Evolutionary conservation across 2,797 vertebrate species (phyloP).

Genomic region (Lutjanus campechanus): DNA sequence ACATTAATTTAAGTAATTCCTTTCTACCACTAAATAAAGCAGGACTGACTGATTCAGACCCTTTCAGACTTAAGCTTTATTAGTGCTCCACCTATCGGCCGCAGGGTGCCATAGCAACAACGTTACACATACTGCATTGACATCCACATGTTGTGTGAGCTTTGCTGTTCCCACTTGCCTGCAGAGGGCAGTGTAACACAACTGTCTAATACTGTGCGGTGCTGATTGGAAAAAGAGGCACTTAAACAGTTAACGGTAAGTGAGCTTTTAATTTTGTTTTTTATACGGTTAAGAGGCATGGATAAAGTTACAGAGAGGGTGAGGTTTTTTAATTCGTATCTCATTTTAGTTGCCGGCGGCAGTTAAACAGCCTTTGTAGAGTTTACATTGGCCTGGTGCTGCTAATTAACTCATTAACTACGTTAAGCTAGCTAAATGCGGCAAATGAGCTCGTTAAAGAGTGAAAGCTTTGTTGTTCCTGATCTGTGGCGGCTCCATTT

Average conservation of each 20-base stretch:
- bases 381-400: slow-evolving; percentile 22
- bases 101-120: fast-evolving
- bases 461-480: slow-evolving; percentile 14
- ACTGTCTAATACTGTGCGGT: fast-evolving
- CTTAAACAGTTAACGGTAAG: neutral
- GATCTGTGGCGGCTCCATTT: slow-evolving; percentile 17
- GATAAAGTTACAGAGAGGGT: neutral
- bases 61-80: too few relatives aligned
- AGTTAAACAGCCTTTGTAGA: slow-evolving; percentile 7
- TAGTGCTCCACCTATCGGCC: slow-evolving; percentile 20
- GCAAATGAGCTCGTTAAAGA: slow-evolving; percentile 27
- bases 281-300: neutral
- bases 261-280: neutral
- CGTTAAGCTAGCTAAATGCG: slow-evolving; percentile 30
- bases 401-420: slow-evolving; percentile 47
- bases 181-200: slow-evolving; percentile 48
- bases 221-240: neutral
- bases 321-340: slow-evolving; percentile 16
- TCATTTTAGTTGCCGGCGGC: neutral
- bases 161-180: neutral
- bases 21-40: neutral
- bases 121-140: too few relatives aligned
- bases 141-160: too few relatives aligned
- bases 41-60: too few relatives aligned
- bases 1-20: neutral